phyloP scores from a whole-genome alignment of 2,888 invertebrate genomes.

The Notodonta dromedarius region DNA sequence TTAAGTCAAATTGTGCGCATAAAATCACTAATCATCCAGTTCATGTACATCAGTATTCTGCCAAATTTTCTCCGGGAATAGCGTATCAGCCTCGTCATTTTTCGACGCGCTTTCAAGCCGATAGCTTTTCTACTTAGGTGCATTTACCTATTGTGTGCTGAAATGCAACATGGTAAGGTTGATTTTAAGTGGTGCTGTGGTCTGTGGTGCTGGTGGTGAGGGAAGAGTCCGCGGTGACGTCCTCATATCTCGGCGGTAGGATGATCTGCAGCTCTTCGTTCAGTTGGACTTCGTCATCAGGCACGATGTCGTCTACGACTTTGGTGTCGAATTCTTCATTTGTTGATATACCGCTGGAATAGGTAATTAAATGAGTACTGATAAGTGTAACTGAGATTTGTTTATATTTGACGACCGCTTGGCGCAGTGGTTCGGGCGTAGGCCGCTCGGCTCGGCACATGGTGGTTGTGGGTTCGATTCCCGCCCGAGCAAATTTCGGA shows the following conservation, averaged over 20 bases:
- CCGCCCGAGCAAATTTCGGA: too few relatives aligned
- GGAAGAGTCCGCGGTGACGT: constrained; percentile 61
- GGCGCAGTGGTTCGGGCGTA: too few relatives aligned
- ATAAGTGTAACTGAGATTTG: too few relatives aligned
- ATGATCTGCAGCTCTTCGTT: constrained; percentile 76
- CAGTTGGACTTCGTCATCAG: constrained; percentile 70
- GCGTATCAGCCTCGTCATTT: constrained; percentile 44
- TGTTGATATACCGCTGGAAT: constrained; percentile 49
- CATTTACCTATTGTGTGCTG: constrained; percentile 32
- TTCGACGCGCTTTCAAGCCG: constrained; percentile 43
- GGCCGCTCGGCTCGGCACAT: too few relatives aligned
- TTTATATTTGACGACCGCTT: too few relatives aligned
- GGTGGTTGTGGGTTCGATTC: too few relatives aligned
- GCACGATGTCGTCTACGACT: constrained; percentile 58
- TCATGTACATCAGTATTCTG: constrained; percentile 54
- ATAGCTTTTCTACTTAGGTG: constrained; percentile 36
- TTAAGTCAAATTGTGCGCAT: constrained; percentile 27
- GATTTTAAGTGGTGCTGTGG: constrained; percentile 22
- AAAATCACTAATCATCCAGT: constrained; percentile 57
- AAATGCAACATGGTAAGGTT: constrained; percentile 24
- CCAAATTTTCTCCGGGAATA: constrained; percentile 46
- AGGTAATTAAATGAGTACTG: background rate
- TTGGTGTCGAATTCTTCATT: constrained; percentile 60
- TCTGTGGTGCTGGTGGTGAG: constrained; percentile 46
- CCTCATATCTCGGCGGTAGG: constrained; percentile 72